phyloP scores from a whole-genome alignment of 2,797 vertebrate genomes.

The Sebastes taczanowskii region DNA sequence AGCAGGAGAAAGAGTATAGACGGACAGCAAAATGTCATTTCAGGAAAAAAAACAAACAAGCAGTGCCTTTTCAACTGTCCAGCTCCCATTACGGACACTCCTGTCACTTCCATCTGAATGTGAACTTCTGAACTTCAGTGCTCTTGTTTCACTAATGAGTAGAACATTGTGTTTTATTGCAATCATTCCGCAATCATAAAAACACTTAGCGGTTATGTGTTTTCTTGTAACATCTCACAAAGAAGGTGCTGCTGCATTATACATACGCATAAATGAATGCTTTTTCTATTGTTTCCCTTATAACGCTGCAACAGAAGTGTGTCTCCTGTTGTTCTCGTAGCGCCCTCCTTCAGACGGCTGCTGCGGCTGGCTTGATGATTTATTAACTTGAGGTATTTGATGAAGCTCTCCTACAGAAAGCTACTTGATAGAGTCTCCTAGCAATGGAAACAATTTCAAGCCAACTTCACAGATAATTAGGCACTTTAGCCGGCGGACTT shows the following conservation, averaged over 20 bases:
- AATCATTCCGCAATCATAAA: not conserved
- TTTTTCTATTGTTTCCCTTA: slow-evolving; percentile 10
- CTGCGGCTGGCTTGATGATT: slow-evolving; percentile 69
- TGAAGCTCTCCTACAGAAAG: slow-evolving; percentile 69
- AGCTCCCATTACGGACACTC: slow-evolving; percentile 19
- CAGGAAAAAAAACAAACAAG: slow-evolving; percentile 21
- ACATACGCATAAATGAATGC: not conserved
- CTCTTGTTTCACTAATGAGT: not conserved
- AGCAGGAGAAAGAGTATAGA: slow-evolving; percentile 53
- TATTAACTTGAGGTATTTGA: slow-evolving; percentile 77
- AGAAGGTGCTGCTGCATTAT: slow-evolving; percentile 3
- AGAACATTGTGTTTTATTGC: not conserved
- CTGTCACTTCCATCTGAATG: slow-evolving; percentile 23
- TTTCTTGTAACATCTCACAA: not conserved
- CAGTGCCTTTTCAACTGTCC: slow-evolving; percentile 32
- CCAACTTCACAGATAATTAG: slow-evolving; percentile 82
- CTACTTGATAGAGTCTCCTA: slow-evolving; percentile 70
- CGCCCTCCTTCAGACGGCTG: slow-evolving; percentile 22
- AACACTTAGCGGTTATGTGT: not conserved
- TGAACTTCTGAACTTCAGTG: slow-evolving; percentile 11
- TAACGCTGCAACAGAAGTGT: not conserved
- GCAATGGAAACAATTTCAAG: slow-evolving; percentile 78
- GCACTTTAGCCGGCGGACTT: slow-evolving; percentile 72
- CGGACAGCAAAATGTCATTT: slow-evolving; percentile 67
- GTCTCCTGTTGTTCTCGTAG: slow-evolving; percentile 22